phyloP scores from a whole-genome alignment of 2,113 vertebrate species.

The Rhipidura dahli region DNA sequence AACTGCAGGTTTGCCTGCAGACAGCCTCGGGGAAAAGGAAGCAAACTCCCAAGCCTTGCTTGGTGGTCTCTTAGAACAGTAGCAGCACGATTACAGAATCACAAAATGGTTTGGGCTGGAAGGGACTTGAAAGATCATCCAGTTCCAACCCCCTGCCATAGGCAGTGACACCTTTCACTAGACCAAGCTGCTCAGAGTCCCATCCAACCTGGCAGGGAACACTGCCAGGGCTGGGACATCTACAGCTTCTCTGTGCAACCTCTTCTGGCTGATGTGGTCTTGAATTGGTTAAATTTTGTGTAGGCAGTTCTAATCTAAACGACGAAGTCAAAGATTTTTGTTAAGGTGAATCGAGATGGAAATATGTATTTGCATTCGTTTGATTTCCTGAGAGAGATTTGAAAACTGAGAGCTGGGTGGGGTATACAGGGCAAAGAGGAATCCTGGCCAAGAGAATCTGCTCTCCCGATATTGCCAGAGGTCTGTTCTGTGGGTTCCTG shows the following conservation, averaged over 20 bases:
- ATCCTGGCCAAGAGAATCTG: not conserved
- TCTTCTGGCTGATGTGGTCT: not conserved
- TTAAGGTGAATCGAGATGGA: not conserved
- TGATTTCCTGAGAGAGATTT: rapidly evolving
- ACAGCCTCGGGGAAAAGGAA: not conserved
- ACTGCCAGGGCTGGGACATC: not conserved
- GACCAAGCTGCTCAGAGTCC: not conserved
- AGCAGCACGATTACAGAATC: rapidly evolving
- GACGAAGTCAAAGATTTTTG: not conserved
- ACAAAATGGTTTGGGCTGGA: not conserved
- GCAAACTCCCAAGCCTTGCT: rapidly evolving
- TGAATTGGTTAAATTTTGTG: not conserved
- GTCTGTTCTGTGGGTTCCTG: rapidly evolving
- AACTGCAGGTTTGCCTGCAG: not conserved
- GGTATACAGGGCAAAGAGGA: not conserved
- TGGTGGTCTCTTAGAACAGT: too few species aligned
- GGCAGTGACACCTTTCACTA: not conserved
- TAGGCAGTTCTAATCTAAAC: not conserved
- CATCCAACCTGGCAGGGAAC: not conserved
- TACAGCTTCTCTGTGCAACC: not conserved
- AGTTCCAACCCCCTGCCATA: rapidly evolving
- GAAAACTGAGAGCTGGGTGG: not conserved
- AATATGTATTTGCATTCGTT: not conserved
- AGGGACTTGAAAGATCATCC: not conserved
- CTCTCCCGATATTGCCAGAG: not conserved